Evolutionary conservation across 30 jellyfish, hydroid and myxozoan species (phyloP), one percentile per base, ranked within the genome.

Genomic region (Sanderia malayensis): DNA sequence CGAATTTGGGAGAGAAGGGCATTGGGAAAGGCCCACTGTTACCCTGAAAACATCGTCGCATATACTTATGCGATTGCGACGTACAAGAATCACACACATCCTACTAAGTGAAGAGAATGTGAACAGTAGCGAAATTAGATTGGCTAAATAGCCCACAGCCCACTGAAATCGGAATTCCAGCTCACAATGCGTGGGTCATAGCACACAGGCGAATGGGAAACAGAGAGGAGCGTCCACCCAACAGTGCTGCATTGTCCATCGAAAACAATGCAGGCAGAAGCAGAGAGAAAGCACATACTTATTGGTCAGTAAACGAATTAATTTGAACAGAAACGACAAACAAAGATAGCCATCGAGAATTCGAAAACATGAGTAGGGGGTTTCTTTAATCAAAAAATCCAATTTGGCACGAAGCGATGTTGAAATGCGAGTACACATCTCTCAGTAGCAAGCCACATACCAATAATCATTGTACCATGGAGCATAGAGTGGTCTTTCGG

Each of bases 121-220:
- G 28, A 41, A 62, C 74, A 62, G 74, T 4, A 41, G 9, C 52
- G 52, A 29, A 62, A 62, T 62, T 62, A 62, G 74, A 62, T 62
- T 62, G 53, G 74, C 13, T 19, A 27, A 62, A 62, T 62, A 53
- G 29, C 55, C 58, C 52, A 31, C 59, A 15, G 8, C 10, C 23
- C 59, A 23, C 70, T 6, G 23, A 4, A 49, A 49, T 49, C 18
- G 8, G 27, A 19, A 37, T 4, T 19, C 3, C 7, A 41, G 64
- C 64, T 24, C 64, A 19, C 64, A 49, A 19, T n/a, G n/a, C n/a
- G n/a, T n/a, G n/a, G n/a, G n/a, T n/a, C n/a, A n/a, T n/a, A n/a
- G n/a, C n/a, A n/a, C 64, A 9, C 64, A 49, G 64, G 4, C 7
- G 27, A 19, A 9, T 15, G 27, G 64, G 64, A 49, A 49, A 2